Percentiles rank a stretch among this genome's conserved stretches.
phyloP scores from a whole-genome alignment of 23 tunicate genomes.

The Corella eumyota region DNA sequence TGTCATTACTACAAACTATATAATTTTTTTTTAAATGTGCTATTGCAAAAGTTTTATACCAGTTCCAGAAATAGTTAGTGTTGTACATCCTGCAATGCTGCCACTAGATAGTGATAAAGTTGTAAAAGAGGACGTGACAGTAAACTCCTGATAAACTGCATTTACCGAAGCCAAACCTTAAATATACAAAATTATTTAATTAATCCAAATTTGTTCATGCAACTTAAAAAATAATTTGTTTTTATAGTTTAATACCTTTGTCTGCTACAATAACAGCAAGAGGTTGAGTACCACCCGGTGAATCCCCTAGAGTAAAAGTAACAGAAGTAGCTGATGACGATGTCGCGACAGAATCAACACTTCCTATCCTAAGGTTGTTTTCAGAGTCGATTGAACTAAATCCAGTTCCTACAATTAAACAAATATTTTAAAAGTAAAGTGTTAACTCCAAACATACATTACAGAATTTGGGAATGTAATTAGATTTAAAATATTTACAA shows the following conservation, averaged over 20 bases:
- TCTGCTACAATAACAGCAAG: conserved; percentile 11
- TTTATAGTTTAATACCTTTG: conserved; percentile 30
- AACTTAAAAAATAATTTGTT: too few relatives aligned
- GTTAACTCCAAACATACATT: too few relatives aligned
- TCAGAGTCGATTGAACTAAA: conserved; percentile 11
- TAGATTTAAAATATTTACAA: neutral
- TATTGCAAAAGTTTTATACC: too few relatives aligned
- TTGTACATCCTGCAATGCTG: conserved; percentile 50
- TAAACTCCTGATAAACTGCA: neutral
- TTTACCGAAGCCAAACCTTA: too few relatives aligned
- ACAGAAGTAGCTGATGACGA: conserved; percentile 12
- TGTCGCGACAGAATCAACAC: conserved; percentile 23
- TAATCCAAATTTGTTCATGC: too few relatives aligned
- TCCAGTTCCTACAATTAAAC: conserved; percentile 7
- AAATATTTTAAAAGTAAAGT: too few relatives aligned
- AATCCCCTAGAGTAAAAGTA: conserved; percentile 22
- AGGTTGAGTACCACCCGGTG: conserved; percentile 36
- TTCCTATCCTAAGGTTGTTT: conserved; percentile 23
- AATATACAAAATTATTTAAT: too few relatives aligned
- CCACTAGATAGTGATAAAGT: conserved; percentile 26
- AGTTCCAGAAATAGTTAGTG: conserved; percentile 36
- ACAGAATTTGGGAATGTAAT: neutral
- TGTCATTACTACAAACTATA: too few relatives aligned
- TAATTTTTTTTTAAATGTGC: too few relatives aligned
- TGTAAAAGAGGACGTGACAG: neutral